phyloP scores from a whole-genome alignment of 1,140 invertebrate genomes.

The Meteorus sp. region DNA sequence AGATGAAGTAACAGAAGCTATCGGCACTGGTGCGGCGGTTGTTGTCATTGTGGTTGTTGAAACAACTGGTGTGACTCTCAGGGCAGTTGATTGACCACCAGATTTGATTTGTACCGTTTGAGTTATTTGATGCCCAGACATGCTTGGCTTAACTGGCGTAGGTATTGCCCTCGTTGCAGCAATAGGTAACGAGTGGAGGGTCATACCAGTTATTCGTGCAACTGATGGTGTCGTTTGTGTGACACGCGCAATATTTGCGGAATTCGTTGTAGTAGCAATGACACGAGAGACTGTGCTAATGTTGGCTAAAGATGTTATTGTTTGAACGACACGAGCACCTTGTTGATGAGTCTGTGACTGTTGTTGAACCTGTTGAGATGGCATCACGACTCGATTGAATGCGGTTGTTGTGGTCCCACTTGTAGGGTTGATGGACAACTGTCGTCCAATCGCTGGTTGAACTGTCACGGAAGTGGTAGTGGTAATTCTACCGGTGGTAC shows the following conservation, averaged over 20 bases:
- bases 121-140: constrained; percentile 41
- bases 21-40: constrained; percentile 7
- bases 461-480: constrained; percentile 47
- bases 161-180: constrained; percentile 42
- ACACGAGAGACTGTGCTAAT: constrained; percentile 48
- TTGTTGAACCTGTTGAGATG: constrained; percentile 44
- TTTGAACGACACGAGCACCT: constrained; percentile 47
- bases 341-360: constrained; percentile 34
- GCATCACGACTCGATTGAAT: constrained; percentile 53
- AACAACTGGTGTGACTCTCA: constrained; percentile 23
- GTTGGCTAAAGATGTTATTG: constrained; percentile 50
- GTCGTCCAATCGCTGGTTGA: constrained; percentile 44
- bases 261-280: constrained; percentile 48
- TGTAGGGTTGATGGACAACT: constrained; percentile 49
- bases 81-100: constrained; percentile 29
- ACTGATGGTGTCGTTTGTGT: constrained; percentile 47
- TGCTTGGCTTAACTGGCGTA: constrained; percentile 41
- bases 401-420: constrained; percentile 40
- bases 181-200: constrained; percentile 51
- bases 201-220: constrained; percentile 51
- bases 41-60: constrained; percentile 10
- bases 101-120: constrained; percentile 39
- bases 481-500: constrained; percentile 48
- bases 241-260: constrained; percentile 43
- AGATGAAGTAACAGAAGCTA: constrained; percentile 26